Conservation (phyloP, 2,888 invertebrate species). For the Zhuqinia jingwanae region DNA sequence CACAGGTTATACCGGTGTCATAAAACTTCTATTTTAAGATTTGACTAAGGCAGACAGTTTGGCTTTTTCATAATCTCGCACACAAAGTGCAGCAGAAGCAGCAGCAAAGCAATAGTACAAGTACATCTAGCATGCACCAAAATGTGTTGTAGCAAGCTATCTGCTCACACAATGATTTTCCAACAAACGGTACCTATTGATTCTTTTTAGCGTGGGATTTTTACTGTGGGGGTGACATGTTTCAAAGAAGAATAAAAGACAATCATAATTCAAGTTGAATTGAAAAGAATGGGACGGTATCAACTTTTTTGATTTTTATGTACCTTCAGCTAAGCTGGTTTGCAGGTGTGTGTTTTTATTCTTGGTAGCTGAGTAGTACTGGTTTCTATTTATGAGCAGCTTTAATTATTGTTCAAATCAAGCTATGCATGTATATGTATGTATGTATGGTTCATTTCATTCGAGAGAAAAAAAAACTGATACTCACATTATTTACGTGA, state of each 20-base stretch:
- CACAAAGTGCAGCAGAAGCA: neutral
- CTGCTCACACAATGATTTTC: no score
- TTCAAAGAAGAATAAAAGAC: neutral
- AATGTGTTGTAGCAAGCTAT: no score
- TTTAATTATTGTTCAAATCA: no score
- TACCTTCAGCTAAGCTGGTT: neutral
- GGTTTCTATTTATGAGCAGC: neutral
- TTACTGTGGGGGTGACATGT: constrained; percentile 64
- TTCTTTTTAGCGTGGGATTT: constrained; percentile 49
- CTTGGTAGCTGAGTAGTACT: neutral
- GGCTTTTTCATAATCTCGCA: constrained; percentile 55
- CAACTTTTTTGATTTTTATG: constrained; percentile 7
- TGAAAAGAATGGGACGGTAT: constrained; percentile 16
- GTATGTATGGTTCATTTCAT: no score
- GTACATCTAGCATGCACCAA: neutral
- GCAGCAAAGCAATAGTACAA: constrained; percentile 19
- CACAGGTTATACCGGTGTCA: constrained; percentile 1
- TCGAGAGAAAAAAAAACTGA: no score
- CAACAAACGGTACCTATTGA: no score
- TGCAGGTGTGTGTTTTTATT: neutral
- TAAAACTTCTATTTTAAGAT: constrained; percentile 64
- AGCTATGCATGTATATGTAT: no score
- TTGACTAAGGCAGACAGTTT: constrained; percentile 68
- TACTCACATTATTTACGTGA: no score
- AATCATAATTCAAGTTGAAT: constrained; percentile 25